Evolutionary conservation across 2,888 invertebrate genomes (phyloP).

Genomic region (Agrotis puta): DNA sequence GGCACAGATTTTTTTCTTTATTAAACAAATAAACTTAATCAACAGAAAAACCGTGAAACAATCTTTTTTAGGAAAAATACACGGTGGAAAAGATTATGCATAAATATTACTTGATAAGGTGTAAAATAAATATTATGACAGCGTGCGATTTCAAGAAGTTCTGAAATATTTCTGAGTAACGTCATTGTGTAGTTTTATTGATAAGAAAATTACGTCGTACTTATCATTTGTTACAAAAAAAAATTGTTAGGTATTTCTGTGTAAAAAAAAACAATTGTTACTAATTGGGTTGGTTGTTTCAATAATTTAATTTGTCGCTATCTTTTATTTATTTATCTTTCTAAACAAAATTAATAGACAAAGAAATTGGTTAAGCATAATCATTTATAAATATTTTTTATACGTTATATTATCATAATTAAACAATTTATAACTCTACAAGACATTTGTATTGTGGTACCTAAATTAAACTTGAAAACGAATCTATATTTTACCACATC

Average conservation of each 20-base stretch:
- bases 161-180: constrained; percentile 42
- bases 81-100: constrained; percentile 14
- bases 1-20: constrained; percentile 9
- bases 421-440: neutral
- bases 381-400: too few relatives aligned
- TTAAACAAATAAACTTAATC: constrained; percentile 26
- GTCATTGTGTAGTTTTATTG: constrained; percentile 10
- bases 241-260: neutral
- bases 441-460: neutral
- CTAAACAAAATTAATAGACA: neutral
- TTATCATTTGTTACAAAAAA: constrained; percentile 3
- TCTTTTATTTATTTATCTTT: neutral
- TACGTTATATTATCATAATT: neutral
- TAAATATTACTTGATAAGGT: constrained; percentile 19
- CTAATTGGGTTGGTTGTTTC: neutral
- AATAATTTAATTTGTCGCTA: too few relatives aligned
- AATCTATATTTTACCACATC: constrained; percentile 10
- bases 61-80: constrained; percentile 35
- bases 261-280: neutral
- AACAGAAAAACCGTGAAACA: constrained; percentile 21
- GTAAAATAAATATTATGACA: constrained; percentile 61
- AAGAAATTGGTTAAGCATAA: too few relatives aligned
- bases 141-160: constrained; percentile 48
- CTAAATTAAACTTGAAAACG: constrained; percentile 10
- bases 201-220: constrained; percentile 31